phyloP scores from a whole-genome alignment of 2,888 invertebrate species.

The Podabrus alpinus region DNA sequence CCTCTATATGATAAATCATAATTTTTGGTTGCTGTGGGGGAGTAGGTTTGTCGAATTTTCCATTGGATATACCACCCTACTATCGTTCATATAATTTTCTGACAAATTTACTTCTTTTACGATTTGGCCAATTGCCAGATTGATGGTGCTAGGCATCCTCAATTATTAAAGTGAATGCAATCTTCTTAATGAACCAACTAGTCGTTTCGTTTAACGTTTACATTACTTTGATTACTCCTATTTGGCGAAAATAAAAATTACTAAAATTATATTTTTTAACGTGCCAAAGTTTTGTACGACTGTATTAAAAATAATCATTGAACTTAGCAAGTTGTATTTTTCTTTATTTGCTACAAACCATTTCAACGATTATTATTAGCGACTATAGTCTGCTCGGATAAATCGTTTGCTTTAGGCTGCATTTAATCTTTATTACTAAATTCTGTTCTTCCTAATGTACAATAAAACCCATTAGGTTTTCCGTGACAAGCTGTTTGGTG shows the following conservation, averaged over 20 bases:
- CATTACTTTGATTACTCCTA: neutral
- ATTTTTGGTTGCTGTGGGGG: no score
- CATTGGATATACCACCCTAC: neutral
- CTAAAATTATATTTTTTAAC: neutral
- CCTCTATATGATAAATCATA: no score
- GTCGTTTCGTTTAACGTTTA: constrained; percentile 3
- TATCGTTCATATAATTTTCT: constrained; percentile 8
- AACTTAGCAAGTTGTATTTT: neutral
- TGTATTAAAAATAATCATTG: neutral
- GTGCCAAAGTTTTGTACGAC: neutral
- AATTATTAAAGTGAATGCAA: constrained; percentile 15
- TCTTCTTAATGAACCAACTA: constrained; percentile 8
- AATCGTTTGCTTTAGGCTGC: constrained; percentile 11
- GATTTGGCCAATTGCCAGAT: constrained; percentile 8
- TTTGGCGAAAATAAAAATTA: neutral
- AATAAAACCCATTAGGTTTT: constrained; percentile 30
- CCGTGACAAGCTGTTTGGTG: constrained; percentile 23
- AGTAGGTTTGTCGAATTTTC: neutral
- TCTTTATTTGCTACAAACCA: neutral
- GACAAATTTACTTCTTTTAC: constrained; percentile 21
- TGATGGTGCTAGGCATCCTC: constrained; percentile 12
- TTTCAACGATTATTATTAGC: neutral
- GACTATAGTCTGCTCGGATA: neutral
- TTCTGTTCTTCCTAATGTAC: constrained; percentile 25
- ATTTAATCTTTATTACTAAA: constrained; percentile 30